Percentiles rank a stretch among this genome's conserved stretches.
phyloP scores from a whole-genome alignment of 2,797 vertebrate genomes.

The Crotalus adamanteus region DNA sequence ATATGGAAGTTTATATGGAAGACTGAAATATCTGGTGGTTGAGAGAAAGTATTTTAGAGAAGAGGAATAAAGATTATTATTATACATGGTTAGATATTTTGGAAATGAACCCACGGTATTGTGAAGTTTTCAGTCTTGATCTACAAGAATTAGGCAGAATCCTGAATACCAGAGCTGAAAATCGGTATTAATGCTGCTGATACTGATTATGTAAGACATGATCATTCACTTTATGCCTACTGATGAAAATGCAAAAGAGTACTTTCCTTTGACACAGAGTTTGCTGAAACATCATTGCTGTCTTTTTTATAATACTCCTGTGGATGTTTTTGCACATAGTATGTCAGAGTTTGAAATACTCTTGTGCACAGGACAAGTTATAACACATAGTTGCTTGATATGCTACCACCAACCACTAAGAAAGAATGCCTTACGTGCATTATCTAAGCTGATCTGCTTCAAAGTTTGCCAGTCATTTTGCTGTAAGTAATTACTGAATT shows the following conservation, averaged over 20 bases:
- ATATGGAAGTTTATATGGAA: background rate
- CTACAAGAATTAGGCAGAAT: background rate
- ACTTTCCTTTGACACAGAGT: constrained; percentile 48
- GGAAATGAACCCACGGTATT: background rate
- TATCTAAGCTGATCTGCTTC: constrained; percentile 28
- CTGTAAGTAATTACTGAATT: constrained; percentile 38
- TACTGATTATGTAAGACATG: constrained; percentile 30
- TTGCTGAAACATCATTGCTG: constrained; percentile 56
- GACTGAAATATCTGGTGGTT: background rate
- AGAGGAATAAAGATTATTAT: background rate
- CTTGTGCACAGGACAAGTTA: constrained; percentile 55
- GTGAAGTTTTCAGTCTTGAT: background rate
- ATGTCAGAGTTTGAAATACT: constrained; percentile 60
- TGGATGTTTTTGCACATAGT: constrained; percentile 59
- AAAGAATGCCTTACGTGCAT: constrained; percentile 48
- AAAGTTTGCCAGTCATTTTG: constrained; percentile 49
- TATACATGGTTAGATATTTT: background rate
- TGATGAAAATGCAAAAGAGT: constrained; percentile 55
- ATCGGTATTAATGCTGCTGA: background rate
- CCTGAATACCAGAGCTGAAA: background rate
- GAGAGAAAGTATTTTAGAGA: background rate
- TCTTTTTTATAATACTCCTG: constrained; percentile 50
- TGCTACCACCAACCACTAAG: constrained; percentile 13
- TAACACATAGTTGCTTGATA: constrained; percentile 48
- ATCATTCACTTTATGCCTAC: background rate